Evolutionary conservation across 2,113 vertebrate species (phyloP).

Genomic region (Mus musculus): DNA sequence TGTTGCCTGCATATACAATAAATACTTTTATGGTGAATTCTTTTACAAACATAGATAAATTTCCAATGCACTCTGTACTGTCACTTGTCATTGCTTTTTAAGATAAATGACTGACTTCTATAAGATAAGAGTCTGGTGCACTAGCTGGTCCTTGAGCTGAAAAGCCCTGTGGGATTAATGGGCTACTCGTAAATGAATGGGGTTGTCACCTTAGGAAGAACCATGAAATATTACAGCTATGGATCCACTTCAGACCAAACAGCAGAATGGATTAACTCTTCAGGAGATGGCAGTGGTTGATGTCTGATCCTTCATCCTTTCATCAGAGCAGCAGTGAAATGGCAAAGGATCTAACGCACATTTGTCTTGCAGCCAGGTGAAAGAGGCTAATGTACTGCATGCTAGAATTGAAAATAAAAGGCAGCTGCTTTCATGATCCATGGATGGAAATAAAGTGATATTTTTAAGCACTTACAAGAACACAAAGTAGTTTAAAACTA

Average conservation of each 20-base stretch:
- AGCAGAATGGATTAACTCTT: constrained; percentile 59
- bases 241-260: constrained; percentile 39
- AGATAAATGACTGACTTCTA: constrained; percentile 10
- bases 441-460: not conserved
- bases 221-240: constrained; percentile 54
- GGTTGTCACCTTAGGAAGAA: constrained; percentile 53
- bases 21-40: not conserved
- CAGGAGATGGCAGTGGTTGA: constrained; percentile 39
- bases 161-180: constrained; percentile 40
- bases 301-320: constrained; percentile 34
- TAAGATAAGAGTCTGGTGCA: not conserved
- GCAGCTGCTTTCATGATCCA: constrained; percentile 17
- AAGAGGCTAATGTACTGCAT: constrained; percentile 10
- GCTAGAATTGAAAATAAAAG: constrained; percentile 57
- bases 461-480: constrained; percentile 4
- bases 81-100: not conserved
- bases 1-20: not conserved
- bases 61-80: not conserved
- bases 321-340: constrained; percentile 46
- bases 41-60: constrained; percentile 10
- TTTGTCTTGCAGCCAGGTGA: constrained; percentile 34
- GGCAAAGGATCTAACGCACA: constrained; percentile 40
- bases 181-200: constrained; percentile 57
- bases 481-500: not conserved
- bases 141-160: constrained; percentile 39